A percentile compares a stretch with the other conserved stretches of the same genome.
phyloP scores from a whole-genome alignment of 1,140 invertebrate species.

The Nasonia vitripennis region DNA sequence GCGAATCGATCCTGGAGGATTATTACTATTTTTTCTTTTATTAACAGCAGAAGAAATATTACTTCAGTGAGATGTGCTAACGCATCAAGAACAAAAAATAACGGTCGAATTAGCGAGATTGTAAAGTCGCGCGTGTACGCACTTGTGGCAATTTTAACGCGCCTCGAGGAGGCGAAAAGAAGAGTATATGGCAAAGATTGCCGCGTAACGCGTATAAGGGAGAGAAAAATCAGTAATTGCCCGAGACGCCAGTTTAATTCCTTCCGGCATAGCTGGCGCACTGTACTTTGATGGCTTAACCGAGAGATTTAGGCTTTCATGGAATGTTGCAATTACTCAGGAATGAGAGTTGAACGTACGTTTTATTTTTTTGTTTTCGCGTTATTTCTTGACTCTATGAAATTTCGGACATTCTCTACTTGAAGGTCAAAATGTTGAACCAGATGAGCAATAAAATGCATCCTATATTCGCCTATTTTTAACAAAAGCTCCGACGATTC shows the following conservation, averaged over 20 bases:
- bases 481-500: not conserved
- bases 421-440: too few species aligned
- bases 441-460: too few species aligned
- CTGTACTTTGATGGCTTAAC: not conserved
- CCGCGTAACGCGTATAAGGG: not conserved
- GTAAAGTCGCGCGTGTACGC: not conserved
- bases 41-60: not conserved
- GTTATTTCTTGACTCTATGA: too few species aligned
- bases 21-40: too few species aligned
- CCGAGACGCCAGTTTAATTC: conserved; percentile 36
- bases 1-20: too few species aligned
- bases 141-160: conserved; percentile 4
- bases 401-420: too few species aligned
- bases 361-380: not conserved
- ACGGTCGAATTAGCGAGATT: conserved; percentile 23
- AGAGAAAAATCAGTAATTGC: conserved; percentile 37
- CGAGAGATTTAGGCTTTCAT: conserved; percentile 37
- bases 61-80: not conserved
- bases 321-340: conserved; percentile 47
- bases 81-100: not conserved
- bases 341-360: conserved; percentile 28
- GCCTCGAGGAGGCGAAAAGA: not conserved
- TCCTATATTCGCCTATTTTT: too few species aligned
- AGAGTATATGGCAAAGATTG: not conserved
- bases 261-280: conserved; percentile 9